phyloP scores from a whole-genome alignment of 2,113 vertebrate species.

The Ciconia maguari region DNA sequence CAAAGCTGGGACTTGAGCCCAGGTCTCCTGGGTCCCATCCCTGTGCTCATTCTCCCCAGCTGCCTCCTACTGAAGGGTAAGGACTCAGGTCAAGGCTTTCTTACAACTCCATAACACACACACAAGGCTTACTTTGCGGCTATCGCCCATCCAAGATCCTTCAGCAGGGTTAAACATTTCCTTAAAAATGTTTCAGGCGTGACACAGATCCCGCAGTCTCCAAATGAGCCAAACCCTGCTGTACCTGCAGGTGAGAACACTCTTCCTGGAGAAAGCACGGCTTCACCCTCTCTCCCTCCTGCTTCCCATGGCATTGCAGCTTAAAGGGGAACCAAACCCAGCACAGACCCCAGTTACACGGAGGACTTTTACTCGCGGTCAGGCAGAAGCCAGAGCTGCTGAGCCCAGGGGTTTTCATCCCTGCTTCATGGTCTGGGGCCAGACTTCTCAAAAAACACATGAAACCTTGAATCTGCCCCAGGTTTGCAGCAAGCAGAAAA shows the following conservation, averaged over 20 bases:
- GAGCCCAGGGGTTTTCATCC: background rate
- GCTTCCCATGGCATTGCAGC: background rate
- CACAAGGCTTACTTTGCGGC: background rate
- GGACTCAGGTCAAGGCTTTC: background rate
- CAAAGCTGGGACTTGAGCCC: background rate
- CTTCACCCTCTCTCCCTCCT: background rate
- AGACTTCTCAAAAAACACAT: background rate
- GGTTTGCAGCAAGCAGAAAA: background rate
- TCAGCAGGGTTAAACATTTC: background rate
- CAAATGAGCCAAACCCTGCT: background rate
- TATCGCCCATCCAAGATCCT: background rate
- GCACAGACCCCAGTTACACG: background rate
- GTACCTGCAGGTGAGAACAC: background rate
- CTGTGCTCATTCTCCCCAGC: background rate
- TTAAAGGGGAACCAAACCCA: background rate
- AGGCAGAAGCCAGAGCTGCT: background rate
- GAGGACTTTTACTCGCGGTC: fast-evolving
- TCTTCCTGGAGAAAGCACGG: background rate
- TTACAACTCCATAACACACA: background rate
- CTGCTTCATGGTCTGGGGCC: background rate
- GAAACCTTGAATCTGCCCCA: background rate
- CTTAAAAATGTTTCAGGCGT: background rate
- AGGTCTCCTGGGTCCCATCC: background rate
- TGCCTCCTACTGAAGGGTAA: background rate
- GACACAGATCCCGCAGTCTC: background rate